A percentile compares a stretch with the other conserved stretches of the same genome.
phyloP scores from a whole-genome alignment of 2,797 vertebrate genomes.

The Pantherophis alleghaniensis region DNA sequence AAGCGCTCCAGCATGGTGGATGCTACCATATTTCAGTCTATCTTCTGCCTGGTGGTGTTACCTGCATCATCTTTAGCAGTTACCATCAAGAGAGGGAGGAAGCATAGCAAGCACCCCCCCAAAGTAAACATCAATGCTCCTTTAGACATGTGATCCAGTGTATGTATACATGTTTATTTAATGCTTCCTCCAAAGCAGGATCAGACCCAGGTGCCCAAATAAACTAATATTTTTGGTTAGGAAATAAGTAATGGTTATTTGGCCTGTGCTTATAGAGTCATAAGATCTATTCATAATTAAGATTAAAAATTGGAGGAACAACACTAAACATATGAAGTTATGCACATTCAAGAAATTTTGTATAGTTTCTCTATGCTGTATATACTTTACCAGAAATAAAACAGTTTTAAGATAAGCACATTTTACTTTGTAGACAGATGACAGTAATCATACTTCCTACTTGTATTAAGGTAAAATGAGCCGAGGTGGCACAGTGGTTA shows the following conservation, averaged over 20 bases:
- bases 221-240: background rate
- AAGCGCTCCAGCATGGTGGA: background rate
- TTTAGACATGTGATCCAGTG: background rate
- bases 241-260: background rate
- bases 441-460: background rate
- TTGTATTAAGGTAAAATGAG: background rate
- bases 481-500: too few species aligned
- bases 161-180: background rate
- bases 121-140: background rate
- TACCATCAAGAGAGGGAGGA: background rate
- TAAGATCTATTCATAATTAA: background rate
- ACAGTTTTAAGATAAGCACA: background rate
- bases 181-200: background rate
- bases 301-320: background rate
- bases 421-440: background rate
- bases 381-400: background rate
- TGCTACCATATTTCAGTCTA: background rate
- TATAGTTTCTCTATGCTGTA: background rate
- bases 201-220: background rate
- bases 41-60: background rate
- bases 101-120: background rate
- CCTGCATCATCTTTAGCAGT: background rate
- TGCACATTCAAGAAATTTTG: background rate
- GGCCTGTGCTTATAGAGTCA: background rate
- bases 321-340: background rate